Evolutionary conservation across 2,113 vertebrate species (phyloP).

Genomic region (Oryzias javanicus): DNA sequence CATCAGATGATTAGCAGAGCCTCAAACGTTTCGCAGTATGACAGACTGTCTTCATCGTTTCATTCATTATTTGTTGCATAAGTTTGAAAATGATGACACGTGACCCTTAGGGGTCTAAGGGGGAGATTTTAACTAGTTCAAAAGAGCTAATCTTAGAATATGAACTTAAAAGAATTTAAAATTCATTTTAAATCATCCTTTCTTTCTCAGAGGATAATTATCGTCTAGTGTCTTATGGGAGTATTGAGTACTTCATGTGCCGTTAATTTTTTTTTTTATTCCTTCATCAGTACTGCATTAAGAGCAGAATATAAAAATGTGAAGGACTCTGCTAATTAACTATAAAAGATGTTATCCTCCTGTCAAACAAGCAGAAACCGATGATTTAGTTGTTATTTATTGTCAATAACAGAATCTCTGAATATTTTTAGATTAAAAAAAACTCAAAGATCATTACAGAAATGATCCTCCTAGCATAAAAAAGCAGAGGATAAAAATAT

Average conservation of each 20-base stretch:
- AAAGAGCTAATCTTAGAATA: background rate
- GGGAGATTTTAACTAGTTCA: conserved; percentile 17
- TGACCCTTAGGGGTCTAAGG: conserved; percentile 35
- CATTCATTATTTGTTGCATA: conserved; percentile 40
- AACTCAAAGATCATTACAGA: too few species aligned
- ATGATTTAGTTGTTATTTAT: background rate
- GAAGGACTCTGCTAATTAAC: background rate
- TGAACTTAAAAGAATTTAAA: too few species aligned
- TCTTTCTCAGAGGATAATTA: too few species aligned
- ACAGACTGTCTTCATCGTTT: conserved; percentile 47
- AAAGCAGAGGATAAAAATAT: too few species aligned
- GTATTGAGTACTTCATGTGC: too few species aligned
- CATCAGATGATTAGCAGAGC: conserved; percentile 50
- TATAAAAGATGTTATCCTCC: background rate
- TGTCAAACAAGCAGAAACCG: background rate
- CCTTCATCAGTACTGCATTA: background rate
- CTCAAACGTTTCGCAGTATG: conserved; percentile 37
- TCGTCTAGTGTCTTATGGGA: too few species aligned
- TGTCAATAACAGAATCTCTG: too few species aligned
- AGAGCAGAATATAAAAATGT: background rate
- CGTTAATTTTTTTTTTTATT: too few species aligned
- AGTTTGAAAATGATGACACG: conserved; percentile 37
- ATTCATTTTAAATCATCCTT: too few species aligned
- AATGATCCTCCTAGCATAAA: too few species aligned
- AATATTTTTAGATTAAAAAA: too few species aligned